Evolutionary conservation across 2,888 invertebrate species (phyloP).

Genomic region (Apodemia zela): DNA sequence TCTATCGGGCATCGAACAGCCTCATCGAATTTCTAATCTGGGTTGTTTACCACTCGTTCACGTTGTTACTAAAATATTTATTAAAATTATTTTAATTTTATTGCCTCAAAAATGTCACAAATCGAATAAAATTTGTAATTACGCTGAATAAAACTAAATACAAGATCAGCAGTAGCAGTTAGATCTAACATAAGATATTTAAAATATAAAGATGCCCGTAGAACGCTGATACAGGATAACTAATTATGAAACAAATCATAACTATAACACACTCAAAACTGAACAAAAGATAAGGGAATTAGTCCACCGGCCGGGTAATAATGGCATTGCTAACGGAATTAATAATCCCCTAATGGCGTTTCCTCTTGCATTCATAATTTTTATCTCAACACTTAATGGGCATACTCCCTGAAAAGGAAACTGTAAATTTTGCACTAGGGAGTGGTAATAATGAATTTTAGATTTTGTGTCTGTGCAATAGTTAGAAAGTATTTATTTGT

Average conservation of each 20-base stretch:
- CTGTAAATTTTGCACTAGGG: neutral
- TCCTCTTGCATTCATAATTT: slow-evolving; percentile 62
- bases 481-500: neutral
- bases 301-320: slow-evolving; percentile 28
- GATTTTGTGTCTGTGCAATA: neutral
- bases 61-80: no score
- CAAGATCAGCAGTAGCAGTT: no score
- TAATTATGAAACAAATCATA: neutral
- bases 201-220: no score
- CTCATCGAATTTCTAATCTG: no score
- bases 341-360: slow-evolving; percentile 52
- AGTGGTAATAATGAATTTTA: neutral
- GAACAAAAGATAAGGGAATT: slow-evolving; percentile 2
- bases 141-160: no score
- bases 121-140: no score
- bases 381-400: slow-evolving; percentile 52
- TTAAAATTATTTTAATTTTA: no score
- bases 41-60: no score
- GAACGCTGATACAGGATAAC: neutral
- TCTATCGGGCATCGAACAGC: no score
- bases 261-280: neutral
- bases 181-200: no score
- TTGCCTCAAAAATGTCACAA: no score
- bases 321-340: slow-evolving; percentile 24
- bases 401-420: slow-evolving; percentile 28